Conservation (phyloP, 2,888 invertebrate species). For the Thera obeliscata region DNA sequence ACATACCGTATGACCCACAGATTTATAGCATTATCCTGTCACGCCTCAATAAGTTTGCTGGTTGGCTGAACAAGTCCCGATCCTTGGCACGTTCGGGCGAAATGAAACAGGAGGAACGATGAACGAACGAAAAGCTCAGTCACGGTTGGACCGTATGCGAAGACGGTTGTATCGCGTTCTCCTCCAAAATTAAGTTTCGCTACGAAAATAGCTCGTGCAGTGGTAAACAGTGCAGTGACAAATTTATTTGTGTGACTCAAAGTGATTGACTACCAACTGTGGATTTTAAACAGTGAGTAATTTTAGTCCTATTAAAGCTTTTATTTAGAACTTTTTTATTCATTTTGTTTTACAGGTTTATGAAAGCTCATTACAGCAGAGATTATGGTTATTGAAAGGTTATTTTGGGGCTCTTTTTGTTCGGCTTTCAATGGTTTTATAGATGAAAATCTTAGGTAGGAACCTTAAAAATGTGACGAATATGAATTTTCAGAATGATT, state of each 20-base stretch:
- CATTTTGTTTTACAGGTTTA: slow-evolving; percentile 13
- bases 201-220: slow-evolving; percentile 70
- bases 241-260: slow-evolving; percentile 33
- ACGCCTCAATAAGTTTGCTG: slow-evolving; percentile 64
- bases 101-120: slow-evolving; percentile 11
- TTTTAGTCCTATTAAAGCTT: slow-evolving; percentile 7
- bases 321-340: neutral
- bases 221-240: slow-evolving; percentile 40
- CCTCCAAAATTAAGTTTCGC: slow-evolving; percentile 46
- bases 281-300: slow-evolving; percentile 33
- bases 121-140: slow-evolving; percentile 49
- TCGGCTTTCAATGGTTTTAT: slow-evolving; percentile 4
- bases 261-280: slow-evolving; percentile 25
- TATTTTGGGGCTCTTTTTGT: slow-evolving; percentile 17
- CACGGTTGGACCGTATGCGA: slow-evolving; percentile 53
- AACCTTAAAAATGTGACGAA: neutral
- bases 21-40: slow-evolving; percentile 67
- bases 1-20: slow-evolving; percentile 57
- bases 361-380: slow-evolving; percentile 20
- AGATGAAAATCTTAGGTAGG: slow-evolving; percentile 3
- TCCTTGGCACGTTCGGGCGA: slow-evolving; percentile 55
- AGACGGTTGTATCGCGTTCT: slow-evolving; percentile 51
- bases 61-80: slow-evolving; percentile 61
- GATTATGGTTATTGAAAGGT: slow-evolving; percentile 28
- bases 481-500: neutral